Percentiles rank a stretch among this genome's conserved stretches.
phyloP scores from a whole-genome alignment of 2,797 vertebrate species.

The Muraenolepis orangiensis region DNA sequence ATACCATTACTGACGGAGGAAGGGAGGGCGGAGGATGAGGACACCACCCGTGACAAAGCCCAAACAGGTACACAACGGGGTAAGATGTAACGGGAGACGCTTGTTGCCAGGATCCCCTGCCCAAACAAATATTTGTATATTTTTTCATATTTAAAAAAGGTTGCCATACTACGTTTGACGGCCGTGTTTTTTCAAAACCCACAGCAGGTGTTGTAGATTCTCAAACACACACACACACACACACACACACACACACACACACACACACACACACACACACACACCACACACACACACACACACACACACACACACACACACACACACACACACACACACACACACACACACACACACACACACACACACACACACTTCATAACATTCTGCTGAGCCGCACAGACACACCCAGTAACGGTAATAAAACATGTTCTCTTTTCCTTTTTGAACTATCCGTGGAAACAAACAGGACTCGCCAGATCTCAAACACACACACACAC shows the following conservation, averaged over 20 bases:
- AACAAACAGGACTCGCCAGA: conserved; percentile 49
- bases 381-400: conserved; percentile 41
- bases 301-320: conserved; percentile 24
- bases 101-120: not conserved
- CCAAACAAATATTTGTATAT: not conserved
- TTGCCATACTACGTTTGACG: not conserved
- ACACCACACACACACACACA: too few species aligned
- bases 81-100: not conserved
- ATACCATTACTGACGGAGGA: not conserved
- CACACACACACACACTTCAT: conserved; percentile 35
- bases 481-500: too few species aligned
- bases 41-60: too few species aligned
- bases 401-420: conserved; percentile 25
- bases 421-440: not conserved
- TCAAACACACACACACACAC: conserved; percentile 31
- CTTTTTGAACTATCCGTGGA: conserved; percentile 33
- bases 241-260: conserved; percentile 21
- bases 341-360: conserved; percentile 30
- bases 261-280: conserved; percentile 29
- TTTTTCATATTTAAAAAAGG: not conserved
- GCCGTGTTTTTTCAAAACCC: conserved; percentile 41
- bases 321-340: conserved; percentile 33
- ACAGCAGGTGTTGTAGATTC: conserved; percentile 45
- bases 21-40: not conserved
- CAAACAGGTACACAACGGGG: not conserved